These are phyloP conservation scores for Ramphastos sulfuratus DNA, from an alignment of 2,113 vertebrate genomes.

Conservation along the genomic window DNA sequence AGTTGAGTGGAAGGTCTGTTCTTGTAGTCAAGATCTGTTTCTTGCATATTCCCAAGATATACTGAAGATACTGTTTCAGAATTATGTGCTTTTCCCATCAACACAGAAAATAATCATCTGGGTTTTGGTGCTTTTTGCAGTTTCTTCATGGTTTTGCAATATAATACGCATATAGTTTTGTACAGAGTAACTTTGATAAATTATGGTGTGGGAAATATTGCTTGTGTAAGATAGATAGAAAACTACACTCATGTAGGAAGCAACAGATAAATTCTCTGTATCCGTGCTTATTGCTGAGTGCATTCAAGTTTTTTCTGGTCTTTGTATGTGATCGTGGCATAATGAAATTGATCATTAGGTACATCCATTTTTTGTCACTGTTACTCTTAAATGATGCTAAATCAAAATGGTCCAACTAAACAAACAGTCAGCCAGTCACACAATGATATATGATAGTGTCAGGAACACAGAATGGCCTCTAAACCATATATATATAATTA, in stretches of 20 bases:
- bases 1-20: not conserved
- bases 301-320: not conserved
- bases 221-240: conserved; percentile 8
- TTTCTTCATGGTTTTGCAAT: not conserved
- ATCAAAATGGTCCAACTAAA: conserved; percentile 27
- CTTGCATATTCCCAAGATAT: not conserved
- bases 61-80: not conserved
- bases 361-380: not conserved
- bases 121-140: not conserved
- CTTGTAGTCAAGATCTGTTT: not conserved
- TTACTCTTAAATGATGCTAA: conserved; percentile 42
- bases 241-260: not conserved
- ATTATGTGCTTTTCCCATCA: not conserved
- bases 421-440: conserved; percentile 34
- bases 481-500: no score
- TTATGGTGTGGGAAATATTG: not conserved
- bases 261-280: conserved; percentile 11
- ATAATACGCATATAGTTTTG: not conserved
- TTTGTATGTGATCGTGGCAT: not conserved
- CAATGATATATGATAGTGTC: conserved; percentile 53
- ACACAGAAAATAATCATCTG: not conserved
- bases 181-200: not conserved
- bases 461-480: conserved; percentile 9
- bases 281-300: not conserved
- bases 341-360: conserved; percentile 2